These are phyloP conservation scores for Lepidostoma basale DNA, from an alignment of 1,140 invertebrate genomes.

Conservation along the genomic window DNA sequence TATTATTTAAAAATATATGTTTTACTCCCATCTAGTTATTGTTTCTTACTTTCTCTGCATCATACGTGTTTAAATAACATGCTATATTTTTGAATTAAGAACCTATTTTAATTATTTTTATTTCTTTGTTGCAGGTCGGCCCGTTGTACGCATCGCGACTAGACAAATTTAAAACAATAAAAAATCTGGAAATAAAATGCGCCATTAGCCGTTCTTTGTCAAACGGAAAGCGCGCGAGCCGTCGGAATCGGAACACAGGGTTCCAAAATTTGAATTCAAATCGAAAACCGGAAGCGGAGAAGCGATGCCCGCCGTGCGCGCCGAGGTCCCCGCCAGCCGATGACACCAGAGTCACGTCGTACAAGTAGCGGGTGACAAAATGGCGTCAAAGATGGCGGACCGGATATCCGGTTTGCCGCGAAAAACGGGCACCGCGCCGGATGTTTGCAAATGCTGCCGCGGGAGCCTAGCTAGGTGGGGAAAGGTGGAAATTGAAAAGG, in stretches of 20 bases:
- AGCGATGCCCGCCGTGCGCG: conserved; percentile 15
- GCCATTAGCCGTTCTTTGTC: conserved; percentile 8
- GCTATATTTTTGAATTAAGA: no score
- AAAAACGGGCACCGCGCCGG: conserved; percentile 30
- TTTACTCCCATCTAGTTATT: no score
- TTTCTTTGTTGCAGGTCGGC: no score
- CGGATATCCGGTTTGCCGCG: conserved; percentile 31
- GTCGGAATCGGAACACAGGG: background rate
- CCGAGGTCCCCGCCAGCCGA: conserved; percentile 6
- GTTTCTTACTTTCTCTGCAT: no score
- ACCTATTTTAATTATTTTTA: no score
- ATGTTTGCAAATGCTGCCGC: conserved; percentile 19
- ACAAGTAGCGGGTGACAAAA: conserved; percentile 31
- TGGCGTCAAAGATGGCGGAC: conserved; percentile 40
- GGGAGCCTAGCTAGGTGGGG: background rate
- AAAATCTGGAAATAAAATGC: conserved; percentile 5
- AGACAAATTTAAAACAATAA: no score
- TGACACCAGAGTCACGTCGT: conserved; percentile 29
- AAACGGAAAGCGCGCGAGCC: background rate
- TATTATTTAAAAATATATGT: no score
- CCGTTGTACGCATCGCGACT: no score
- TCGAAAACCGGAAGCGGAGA: background rate
- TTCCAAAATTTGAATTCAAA: conserved; percentile 7
- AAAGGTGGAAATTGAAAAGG: background rate
- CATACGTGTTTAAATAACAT: no score